phyloP scores from a whole-genome alignment of 2,888 invertebrate genomes.

The Xylota segnis region DNA sequence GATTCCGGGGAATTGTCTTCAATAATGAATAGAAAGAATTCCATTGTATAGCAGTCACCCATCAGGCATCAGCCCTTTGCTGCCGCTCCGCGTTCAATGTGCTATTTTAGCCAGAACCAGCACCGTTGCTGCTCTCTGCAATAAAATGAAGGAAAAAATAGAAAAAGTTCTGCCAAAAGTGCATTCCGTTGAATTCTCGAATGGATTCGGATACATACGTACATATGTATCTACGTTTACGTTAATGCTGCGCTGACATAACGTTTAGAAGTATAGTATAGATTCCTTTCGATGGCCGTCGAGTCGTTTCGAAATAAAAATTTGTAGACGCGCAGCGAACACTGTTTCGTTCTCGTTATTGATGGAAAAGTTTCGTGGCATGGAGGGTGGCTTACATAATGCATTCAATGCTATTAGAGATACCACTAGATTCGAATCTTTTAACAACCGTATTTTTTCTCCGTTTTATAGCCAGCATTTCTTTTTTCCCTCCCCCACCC shows the following conservation, averaged over 20 bases:
- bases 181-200: conserved; percentile 59
- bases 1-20: conserved; percentile 63
- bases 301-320: conserved; percentile 39
- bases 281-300: conserved; percentile 26
- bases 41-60: conserved; percentile 54
- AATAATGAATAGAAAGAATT: conserved; percentile 69
- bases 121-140: conserved; percentile 9
- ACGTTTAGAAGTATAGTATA: conserved; percentile 49
- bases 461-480: conserved; percentile 41
- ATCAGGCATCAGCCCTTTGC: too few species aligned
- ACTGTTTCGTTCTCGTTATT: conserved; percentile 52
- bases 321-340: conserved; percentile 51
- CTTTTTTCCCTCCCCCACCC: neutral
- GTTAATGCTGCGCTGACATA: conserved; percentile 35
- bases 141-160: conserved; percentile 28
- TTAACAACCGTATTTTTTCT: conserved; percentile 66
- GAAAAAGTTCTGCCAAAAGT: conserved; percentile 51
- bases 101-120: conserved; percentile 39
- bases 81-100: conserved; percentile 49
- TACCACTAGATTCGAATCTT: conserved; percentile 71
- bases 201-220: neutral
- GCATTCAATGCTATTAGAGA: conserved; percentile 72
- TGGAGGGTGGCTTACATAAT: conserved; percentile 72
- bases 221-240: neutral
- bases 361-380: conserved; percentile 60